Percentiles rank a stretch among this genome's conserved stretches.
These are phyloP conservation scores for Gavia stellata DNA, from an alignment of 2,113 vertebrate species.

Conservation along the genomic window DNA sequence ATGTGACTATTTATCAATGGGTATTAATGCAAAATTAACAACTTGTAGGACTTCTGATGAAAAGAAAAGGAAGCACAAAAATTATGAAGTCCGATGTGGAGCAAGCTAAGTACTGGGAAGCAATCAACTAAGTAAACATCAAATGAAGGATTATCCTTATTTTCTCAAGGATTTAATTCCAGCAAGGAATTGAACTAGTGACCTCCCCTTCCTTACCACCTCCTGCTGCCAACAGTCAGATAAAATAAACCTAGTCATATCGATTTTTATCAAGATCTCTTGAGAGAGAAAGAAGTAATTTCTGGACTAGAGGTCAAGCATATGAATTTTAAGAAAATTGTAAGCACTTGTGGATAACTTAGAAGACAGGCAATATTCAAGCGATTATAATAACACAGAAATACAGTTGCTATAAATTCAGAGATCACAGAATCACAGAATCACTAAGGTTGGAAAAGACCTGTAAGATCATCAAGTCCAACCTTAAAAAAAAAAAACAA, in stretches of 20 bases:
- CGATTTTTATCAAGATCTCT: background rate
- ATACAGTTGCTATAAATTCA: background rate
- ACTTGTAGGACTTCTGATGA: background rate
- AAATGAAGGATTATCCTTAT: background rate
- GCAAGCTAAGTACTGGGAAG: background rate
- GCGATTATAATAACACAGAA: background rate
- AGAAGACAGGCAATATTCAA: background rate
- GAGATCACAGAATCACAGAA: too few relatives aligned
- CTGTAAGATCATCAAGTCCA: too few relatives aligned
- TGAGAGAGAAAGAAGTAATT: background rate
- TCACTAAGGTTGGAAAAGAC: too few relatives aligned
- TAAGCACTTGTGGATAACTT: background rate
- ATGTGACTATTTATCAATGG: background rate
- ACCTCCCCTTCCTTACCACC: background rate
- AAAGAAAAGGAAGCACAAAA: background rate
- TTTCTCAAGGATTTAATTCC: conserved; percentile 14
- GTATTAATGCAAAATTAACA: background rate
- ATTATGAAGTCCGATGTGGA: background rate
- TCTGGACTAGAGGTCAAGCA: background rate
- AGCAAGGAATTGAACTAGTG: background rate
- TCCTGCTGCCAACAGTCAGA: background rate
- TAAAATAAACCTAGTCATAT: background rate
- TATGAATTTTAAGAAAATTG: background rate
- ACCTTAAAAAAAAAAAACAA: too few relatives aligned
- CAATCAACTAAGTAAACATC: background rate